Base-by-base conservation (phyloP, 2,113 vertebrate genomes). In the Spea multiplicata region DNA sequence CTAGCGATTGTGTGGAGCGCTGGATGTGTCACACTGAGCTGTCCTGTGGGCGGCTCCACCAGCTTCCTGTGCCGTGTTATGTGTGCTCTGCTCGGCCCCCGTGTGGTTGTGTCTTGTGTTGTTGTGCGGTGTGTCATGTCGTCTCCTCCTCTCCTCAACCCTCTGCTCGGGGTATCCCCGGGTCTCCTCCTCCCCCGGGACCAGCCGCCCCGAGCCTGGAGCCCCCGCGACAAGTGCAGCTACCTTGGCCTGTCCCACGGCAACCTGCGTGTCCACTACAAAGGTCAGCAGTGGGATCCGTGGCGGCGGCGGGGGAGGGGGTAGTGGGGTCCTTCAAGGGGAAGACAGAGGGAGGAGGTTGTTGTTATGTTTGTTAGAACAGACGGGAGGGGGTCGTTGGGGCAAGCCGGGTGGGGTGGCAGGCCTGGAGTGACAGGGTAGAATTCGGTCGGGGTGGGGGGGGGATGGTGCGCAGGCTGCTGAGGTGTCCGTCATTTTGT, bases 141-240 rank as follows among this genome's bases (percentile, higher is more conserved):
- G 61, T 81, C 46, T 76, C 12, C 49, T 55, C 49, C 65, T 62
- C 75, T 70, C 71, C 59, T 50, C 61, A 30, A 30, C 30, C 71
- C 67, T 70, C 66, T 70, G n/a, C 53, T 55, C 55, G 71, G 71
- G 78, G 72, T 66, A 17, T 64, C 71, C 10, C 66, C 73, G 66
- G 78, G 65, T 62, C 53, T 44, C 17, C 73, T 75, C 48, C 78
- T 81, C 71, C 50, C 78, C 55, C 78, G 78, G 78, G 95, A 96
- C 76, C 96, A 96, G 84, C 88, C 97, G 48, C 96, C 97, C 5
- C 94, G 96, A 16, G 97, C 96, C 69, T 99, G 97, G 97, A 99
- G 97, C 93, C 96, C 97, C 44, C 97, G 98, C 92, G 97, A 99
- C 93, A 99, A 99, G 93, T 98, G 97, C 86, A 99, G 97, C 91